These are phyloP conservation scores for Sarcophaga carnaria DNA, from an alignment of 2,888 invertebrate genomes.

Conservation along the genomic window DNA sequence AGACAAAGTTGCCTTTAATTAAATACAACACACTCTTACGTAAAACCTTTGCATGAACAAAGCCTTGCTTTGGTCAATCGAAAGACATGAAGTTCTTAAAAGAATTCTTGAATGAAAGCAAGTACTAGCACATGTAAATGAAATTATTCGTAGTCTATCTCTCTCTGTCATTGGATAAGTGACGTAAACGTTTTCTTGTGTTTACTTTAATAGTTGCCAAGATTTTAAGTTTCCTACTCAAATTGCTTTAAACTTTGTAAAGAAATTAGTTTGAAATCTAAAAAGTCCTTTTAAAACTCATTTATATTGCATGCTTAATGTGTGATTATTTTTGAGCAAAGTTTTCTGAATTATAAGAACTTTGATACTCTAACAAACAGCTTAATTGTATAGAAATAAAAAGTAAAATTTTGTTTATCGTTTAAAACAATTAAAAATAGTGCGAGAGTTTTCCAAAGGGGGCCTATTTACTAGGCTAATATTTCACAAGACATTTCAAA, in stretches of 20 bases:
- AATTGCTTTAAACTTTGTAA: background rate
- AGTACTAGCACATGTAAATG: constrained; percentile 1
- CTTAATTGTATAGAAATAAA: background rate
- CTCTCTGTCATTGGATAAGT: no score
- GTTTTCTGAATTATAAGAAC: constrained; percentile 5
- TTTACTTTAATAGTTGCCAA: no score
- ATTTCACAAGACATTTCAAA: no score
- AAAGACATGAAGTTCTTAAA: constrained; percentile 6
- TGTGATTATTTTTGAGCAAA: background rate
- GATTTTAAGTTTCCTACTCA: background rate
- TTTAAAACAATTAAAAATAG: no score
- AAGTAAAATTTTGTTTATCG: no score
- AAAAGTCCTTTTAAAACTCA: background rate
- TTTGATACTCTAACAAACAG: constrained; percentile 23
- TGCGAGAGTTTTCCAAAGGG: no score
- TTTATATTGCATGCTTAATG: background rate
- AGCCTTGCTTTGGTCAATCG: constrained; percentile 33
- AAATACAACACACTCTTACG: constrained; percentile 31
- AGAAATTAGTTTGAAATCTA: background rate
- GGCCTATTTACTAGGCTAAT: no score
- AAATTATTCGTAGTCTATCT: no score
- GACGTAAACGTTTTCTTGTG: background rate
- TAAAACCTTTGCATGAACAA: background rate
- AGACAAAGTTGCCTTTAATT: constrained; percentile 50
- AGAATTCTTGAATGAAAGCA: constrained; percentile 6